phyloP scores from a whole-genome alignment of 2,113 vertebrate genomes.

The Alectura lathami region DNA sequence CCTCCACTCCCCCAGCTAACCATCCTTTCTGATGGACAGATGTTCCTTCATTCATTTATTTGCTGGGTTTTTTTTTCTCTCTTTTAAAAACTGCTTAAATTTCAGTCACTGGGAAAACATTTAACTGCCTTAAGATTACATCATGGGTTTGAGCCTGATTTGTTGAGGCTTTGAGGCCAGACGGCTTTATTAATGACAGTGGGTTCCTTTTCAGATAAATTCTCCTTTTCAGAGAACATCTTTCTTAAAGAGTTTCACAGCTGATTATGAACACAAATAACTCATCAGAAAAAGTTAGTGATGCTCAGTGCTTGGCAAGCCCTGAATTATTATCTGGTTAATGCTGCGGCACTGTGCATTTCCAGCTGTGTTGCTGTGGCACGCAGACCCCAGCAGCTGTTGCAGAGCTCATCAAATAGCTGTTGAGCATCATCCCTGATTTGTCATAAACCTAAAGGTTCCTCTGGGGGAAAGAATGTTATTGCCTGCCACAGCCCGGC shows the following conservation, averaged over 20 bases:
- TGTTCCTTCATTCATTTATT: background rate
- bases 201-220: constrained; percentile 38
- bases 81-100: background rate
- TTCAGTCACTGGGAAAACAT: background rate
- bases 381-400: constrained; percentile 59
- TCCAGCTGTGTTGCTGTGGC: constrained; percentile 69
- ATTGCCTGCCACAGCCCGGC: background rate
- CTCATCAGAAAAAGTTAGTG: constrained; percentile 56
- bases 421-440: constrained; percentile 64
- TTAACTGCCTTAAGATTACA: background rate
- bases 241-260: constrained; percentile 49
- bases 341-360: constrained; percentile 23
- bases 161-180: background rate
- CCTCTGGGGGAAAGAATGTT: constrained; percentile 49
- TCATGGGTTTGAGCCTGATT: background rate
- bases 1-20: background rate
- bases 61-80: background rate
- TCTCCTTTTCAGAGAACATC: constrained; percentile 17
- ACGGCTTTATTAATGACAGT: constrained; percentile 6
- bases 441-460: constrained; percentile 64
- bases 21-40: background rate
- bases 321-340: constrained; percentile 58
- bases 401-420: constrained; percentile 63
- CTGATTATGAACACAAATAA: constrained; percentile 59
- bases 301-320: constrained; percentile 34